These are phyloP conservation scores for Pardalotus punctatus DNA, from an alignment of 2,113 vertebrate species.

Conservation along the genomic window DNA sequence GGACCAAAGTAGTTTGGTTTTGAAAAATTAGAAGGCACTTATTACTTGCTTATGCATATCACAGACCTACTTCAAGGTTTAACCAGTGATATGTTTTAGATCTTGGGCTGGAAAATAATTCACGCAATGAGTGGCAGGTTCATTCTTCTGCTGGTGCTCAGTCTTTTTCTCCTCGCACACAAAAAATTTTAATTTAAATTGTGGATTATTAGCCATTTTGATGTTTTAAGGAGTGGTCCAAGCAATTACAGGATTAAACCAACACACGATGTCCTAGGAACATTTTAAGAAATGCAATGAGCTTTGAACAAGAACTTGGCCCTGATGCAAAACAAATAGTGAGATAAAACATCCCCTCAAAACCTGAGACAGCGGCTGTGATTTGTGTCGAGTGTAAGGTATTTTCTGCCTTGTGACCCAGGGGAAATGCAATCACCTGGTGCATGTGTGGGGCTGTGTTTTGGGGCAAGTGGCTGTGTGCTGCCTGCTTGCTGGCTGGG, in stretches of 20 bases:
- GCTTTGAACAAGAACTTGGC: conserved; percentile 12
- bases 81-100: not conserved
- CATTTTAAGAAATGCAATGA: not conserved
- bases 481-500: not conserved
- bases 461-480: not conserved
- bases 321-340: not conserved
- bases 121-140: not conserved
- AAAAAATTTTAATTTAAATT: not conserved
- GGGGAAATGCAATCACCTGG: not conserved
- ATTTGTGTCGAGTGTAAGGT: not conserved
- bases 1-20: not conserved
- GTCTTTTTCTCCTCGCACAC: not conserved
- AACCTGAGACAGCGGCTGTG: not conserved
- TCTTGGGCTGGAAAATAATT: not conserved
- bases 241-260: conserved; percentile 22
- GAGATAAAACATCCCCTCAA: not conserved
- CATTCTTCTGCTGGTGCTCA: not conserved
- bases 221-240: not conserved
- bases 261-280: not conserved
- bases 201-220: not conserved
- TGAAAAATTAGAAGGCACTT: not conserved
- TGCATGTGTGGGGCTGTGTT: not conserved
- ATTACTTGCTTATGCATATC: not conserved
- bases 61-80: not conserved
- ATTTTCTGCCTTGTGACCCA: not conserved